A percentile compares a stretch with the other conserved stretches of the same genome.
phyloP scores from a whole-genome alignment of 2,888 invertebrate species.

The Philaethria dido region DNA sequence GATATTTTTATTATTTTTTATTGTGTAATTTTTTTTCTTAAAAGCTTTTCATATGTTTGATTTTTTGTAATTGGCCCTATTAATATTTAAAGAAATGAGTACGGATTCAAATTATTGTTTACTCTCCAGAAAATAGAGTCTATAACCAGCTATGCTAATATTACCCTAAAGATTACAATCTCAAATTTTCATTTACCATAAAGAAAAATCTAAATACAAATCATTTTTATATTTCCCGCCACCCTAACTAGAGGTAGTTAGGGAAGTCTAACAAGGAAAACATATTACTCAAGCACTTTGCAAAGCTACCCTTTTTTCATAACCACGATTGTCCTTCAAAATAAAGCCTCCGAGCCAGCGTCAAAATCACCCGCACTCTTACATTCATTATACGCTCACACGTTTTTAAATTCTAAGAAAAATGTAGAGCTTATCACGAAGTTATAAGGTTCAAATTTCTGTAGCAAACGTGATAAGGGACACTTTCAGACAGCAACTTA shows the following conservation, averaged over 20 bases:
- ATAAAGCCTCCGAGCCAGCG: constrained; percentile 37
- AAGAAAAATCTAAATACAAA: neutral
- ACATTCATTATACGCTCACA: constrained; percentile 42
- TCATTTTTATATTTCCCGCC: neutral
- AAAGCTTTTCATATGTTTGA: too few species aligned
- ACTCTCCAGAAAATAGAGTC: too few species aligned
- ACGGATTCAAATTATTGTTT: too few species aligned
- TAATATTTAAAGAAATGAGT: too few species aligned
- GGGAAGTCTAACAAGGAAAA: constrained; percentile 9
- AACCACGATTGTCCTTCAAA: constrained; percentile 27
- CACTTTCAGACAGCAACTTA: constrained; percentile 8
- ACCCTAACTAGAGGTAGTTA: neutral
- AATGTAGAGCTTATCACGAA: neutral
- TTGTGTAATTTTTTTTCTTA: too few species aligned
- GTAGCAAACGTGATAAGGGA: neutral
- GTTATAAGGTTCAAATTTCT: neutral
- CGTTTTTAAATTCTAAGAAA: constrained; percentile 29
- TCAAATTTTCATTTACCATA: neutral
- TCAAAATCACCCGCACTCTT: constrained; percentile 42
- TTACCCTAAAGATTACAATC: too few species aligned
- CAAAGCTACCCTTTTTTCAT: constrained; percentile 9
- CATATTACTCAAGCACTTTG: neutral
- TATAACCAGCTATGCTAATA: too few species aligned
- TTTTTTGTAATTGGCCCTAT: too few species aligned
- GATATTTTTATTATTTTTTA: too few species aligned